Evolutionary conservation across 2,888 invertebrate species (phyloP), one percentile per base, ranked within the genome.

Genomic region (Drosophila longiperda): DNA sequence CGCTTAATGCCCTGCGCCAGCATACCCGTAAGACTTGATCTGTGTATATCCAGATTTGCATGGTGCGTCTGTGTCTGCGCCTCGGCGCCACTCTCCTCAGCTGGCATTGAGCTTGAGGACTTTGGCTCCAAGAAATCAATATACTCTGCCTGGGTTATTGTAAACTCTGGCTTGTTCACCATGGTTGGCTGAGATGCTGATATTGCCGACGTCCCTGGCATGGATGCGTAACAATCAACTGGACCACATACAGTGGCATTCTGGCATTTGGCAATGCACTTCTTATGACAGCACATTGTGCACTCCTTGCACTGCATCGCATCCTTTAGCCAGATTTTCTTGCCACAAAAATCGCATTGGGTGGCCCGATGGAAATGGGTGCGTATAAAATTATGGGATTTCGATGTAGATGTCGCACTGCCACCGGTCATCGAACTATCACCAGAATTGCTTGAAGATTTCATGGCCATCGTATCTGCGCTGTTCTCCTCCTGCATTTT

Each of bases 301-400:
- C 99, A 99, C 76, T 96, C 96, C 61, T 96, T 95, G 93, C 99
- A 99, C 91, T 98, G 97, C 88, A 98, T 97, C 5, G 98, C 99
- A 89, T 98, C 98, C 93, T 99, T 99, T 73, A 99, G 94, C 99
- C 99, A 99, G 85, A 99, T 99, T 96, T 98, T 98, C 92, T 98
- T 98, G 71, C 97, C 96, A 93, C 98, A 98, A 92, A 98, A 98
- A 92, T 98, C 97, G 92, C 98, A 98, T 91, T 97, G 97, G 4
- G 98, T 98, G 0, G 97, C 97, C 65, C 97, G 95, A 91, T 97
- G 96, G 91, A 98, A 98, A 92, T 98, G 98, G 3, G 97, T 97
- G 63, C 97, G 94, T 64, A 97, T 95, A 90, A 98, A 98, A 92
- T 97, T 97, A 90, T 97, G 97, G 54, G 93, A 91, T 23, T 94